phyloP scores from a whole-genome alignment of 2,888 invertebrate species.

The Orthonychiurus folsomi region DNA sequence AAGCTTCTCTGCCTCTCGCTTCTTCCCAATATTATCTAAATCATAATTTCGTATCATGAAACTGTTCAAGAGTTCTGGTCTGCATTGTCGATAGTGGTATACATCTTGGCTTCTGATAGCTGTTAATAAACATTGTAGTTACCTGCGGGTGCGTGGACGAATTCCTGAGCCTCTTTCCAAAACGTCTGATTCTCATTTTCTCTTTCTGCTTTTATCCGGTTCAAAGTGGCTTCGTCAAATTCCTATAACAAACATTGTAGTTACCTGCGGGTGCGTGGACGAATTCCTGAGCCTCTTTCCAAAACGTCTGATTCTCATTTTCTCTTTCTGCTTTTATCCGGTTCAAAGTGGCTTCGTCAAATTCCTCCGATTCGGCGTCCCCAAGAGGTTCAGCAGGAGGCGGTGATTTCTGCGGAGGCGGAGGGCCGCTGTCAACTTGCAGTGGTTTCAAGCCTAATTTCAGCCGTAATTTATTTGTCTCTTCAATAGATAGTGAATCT shows the following conservation, averaged over 20 bases:
- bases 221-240: not conserved
- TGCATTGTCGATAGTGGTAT: no score
- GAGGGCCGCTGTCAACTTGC: constrained; percentile 51
- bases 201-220: constrained; percentile 34
- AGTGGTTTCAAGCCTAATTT: constrained; percentile 90
- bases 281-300: constrained; percentile 60
- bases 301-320: constrained; percentile 41
- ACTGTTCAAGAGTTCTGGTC: not conserved
- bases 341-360: constrained; percentile 43
- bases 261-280: constrained; percentile 69
- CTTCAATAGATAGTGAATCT: constrained; percentile 63
- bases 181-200: constrained; percentile 41
- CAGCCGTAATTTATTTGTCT: constrained; percentile 79
- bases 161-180: constrained; percentile 57
- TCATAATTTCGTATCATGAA: not conserved
- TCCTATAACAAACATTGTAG: constrained; percentile 24
- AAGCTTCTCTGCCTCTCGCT: constrained; percentile 68
- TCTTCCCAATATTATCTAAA: constrained; percentile 58
- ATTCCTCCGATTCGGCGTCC: constrained; percentile 48
- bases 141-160: constrained; percentile 73
- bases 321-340: constrained; percentile 39
- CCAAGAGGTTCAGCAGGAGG: constrained; percentile 33
- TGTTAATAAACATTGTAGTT: constrained; percentile 38
- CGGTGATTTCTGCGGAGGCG: constrained; percentile 36
- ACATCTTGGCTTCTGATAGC: no score